Base-by-base conservation (phyloP, 2,797 vertebrate genomes). In the Gobio occitaniae region DNA sequence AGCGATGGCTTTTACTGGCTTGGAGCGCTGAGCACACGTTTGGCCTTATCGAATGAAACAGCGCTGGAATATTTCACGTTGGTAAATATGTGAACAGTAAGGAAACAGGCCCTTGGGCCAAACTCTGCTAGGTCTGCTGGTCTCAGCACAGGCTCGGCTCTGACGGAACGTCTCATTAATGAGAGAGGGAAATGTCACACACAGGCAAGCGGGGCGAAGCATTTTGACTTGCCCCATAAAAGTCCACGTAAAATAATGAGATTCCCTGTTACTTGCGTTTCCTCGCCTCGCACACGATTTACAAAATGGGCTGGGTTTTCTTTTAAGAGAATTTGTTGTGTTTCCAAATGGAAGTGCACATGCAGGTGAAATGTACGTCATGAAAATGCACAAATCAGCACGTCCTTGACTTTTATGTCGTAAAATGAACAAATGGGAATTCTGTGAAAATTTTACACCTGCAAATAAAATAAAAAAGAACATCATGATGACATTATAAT, bases 81-180 rank as follows among this genome's bases (percentile, higher is more conserved):
- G 88, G 87, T 87, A 89, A 91, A 92, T 86, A 86, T 83, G 90
- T 92, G 87, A 86, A 47, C 76, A 90, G 80, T 84, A 87, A 77
- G 72, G 80, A 48, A 84, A 90, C 41, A 81, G 88, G 85, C 88
- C 91, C 93, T 76, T 8, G 88, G 92, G 93, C 88, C 84, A 87
- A 89, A 90, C 80, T 88, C 90, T 93, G 90, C 92, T 91, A 92
- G 90, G 88, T 80, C 88, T 91, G 83, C 90, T 92, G 91, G 89
- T 92, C 90, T 93, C 91, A 90, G 90, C 90, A 85, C 82, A 80
- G 88, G 69, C 84, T 86, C 84, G 83, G 76, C 87, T 91, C 54
- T 81, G 90, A 87, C 85, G 81, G 87, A 89, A 87, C 88, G 92
- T 93, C 94, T 94, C 93, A 94, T 95, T 94, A 94, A 92, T 89